Evolutionary conservation across 1,140 invertebrate species (phyloP), one percentile per base, ranked within the genome.

Genomic region (Potamilus streckersoni): DNA sequence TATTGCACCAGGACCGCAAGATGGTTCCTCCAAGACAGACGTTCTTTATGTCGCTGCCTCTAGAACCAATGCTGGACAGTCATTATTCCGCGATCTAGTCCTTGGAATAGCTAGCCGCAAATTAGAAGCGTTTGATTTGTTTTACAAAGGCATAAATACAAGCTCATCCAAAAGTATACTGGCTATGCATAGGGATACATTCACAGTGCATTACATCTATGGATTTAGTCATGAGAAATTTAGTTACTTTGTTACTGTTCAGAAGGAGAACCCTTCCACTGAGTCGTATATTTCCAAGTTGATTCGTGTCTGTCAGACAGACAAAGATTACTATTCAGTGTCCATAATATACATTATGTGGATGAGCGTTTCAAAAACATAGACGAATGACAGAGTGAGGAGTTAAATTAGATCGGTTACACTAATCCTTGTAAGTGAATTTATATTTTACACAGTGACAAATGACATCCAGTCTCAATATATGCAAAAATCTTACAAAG

Each of bases 41-140:
- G 97, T 98, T 8, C 94, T 99, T 92, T 99, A 99, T 90, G 96
- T 99, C 20, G 97, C 96, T 64, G 97, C 98, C 13, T 97, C 96
- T 1, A 97, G 94, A 88, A 98, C 96, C 0, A 94, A 94, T 27
- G 97, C 97, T 84, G 97, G 96, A 94, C 57, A 96, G 80, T 97
- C 96, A 88, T 92, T 96, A n/a, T 76, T 78, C 20, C 59, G 83
- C 14, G 95, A 97, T 85, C 96, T 98, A 89, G 96, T 99, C 65
- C 97, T 97, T 31, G 96, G 97, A 2, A 96, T 99, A 67, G 94
- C 95, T 82, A 97, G 95, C 73, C 92, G 97, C 31, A 96, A 95
- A 20, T 91, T 98, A 20, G 94, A 96, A 83, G 95, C 97, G 92
- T 95, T 99, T 88, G 93, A 94, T 83, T 96, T 98, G 83, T 95